These are phyloP conservation scores for Eupeodes luniger DNA, from an alignment of 2,888 invertebrate species.

Conservation along the genomic window DNA sequence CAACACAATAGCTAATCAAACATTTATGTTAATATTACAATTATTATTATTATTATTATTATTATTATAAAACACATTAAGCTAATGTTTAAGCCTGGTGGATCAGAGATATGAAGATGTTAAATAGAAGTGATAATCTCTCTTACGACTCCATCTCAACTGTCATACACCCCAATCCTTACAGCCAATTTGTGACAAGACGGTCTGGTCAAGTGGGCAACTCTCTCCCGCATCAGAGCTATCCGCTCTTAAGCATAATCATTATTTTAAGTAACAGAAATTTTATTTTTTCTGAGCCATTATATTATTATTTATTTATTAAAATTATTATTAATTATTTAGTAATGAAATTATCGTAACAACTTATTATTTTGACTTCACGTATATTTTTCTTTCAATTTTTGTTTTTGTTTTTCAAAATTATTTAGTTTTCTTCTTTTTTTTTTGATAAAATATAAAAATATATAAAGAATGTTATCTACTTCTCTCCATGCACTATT, in stretches of 20 bases:
- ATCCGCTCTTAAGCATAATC: constrained; percentile 48
- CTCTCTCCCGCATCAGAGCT: constrained; percentile 36
- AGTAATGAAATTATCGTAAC: constrained; percentile 39
- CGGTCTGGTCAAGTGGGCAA: constrained; percentile 27
- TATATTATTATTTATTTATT: constrained; percentile 72
- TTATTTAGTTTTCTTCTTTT: constrained; percentile 38
- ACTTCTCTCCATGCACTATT: constrained; percentile 34
- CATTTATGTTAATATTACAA: constrained; percentile 48
- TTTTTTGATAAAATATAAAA: constrained; percentile 20
- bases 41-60: constrained; percentile 44
- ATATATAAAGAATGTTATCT: constrained; percentile 36
- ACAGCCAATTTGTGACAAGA: constrained; percentile 23
- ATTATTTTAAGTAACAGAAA: constrained; percentile 68
- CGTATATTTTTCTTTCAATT: constrained; percentile 11
- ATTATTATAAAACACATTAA: constrained; percentile 49
- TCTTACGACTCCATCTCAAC: constrained; percentile 43
- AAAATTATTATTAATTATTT: constrained; percentile 40
- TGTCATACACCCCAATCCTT: constrained; percentile 27
- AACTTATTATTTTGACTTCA: constrained; percentile 58
- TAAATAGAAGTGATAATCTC: constrained; percentile 64
- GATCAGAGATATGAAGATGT: constrained; percentile 43
- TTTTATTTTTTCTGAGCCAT: constrained; percentile 67
- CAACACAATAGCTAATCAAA: constrained; percentile 56
- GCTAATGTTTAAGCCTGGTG: constrained; percentile 54
- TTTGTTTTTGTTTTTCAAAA: constrained; percentile 21